Evolutionary conservation across 2,113 vertebrate species (phyloP).

Genomic region (Odocoileus hemionus): DNA sequence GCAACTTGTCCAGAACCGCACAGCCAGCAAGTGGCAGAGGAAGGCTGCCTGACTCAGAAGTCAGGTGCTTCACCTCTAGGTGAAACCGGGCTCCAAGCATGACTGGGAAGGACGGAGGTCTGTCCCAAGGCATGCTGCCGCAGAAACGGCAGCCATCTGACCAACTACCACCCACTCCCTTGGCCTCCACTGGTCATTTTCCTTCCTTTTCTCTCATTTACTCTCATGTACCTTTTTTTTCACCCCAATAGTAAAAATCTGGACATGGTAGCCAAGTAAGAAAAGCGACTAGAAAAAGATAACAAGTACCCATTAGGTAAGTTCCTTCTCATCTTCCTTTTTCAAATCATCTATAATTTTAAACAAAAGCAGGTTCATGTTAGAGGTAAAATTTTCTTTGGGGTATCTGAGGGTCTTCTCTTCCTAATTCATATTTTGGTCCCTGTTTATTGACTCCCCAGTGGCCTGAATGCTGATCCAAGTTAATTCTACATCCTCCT

Average conservation of each 20-base stretch:
- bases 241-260: neutral
- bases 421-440: neutral
- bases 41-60: neutral
- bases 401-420: neutral
- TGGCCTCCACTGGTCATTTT: neutral
- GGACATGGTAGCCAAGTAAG: neutral
- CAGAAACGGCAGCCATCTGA: neutral
- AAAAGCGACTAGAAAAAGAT: neutral
- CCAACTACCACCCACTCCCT: neutral
- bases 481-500: neutral
- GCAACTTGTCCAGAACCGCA: neutral
- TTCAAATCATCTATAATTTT: neutral
- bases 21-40: neutral
- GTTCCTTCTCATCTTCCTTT: neutral
- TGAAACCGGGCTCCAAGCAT: neutral
- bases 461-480: neutral
- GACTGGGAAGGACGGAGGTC: fast-evolving
- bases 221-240: neutral
- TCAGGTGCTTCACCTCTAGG: fast-evolving
- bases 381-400: neutral
- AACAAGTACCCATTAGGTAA: neutral
- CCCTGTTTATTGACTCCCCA: neutral
- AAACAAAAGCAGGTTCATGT: neutral
- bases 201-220: neutral
- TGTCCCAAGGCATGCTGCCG: neutral